Conservation (phyloP, 92 coral and sea anemone genomes). For the Heliopora coerulea region DNA sequence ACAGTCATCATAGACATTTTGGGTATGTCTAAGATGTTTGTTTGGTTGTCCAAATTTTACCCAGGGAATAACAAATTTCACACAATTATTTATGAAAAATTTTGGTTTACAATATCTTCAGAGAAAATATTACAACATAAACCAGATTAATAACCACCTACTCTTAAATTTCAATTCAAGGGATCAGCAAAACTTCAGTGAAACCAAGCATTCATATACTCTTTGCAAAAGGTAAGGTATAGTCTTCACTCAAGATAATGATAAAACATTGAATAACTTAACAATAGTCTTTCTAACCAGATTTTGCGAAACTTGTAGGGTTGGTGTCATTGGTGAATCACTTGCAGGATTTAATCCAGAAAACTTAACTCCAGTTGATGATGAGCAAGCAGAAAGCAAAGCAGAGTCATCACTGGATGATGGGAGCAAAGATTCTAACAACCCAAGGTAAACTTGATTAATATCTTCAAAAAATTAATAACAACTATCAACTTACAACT, state of each 20-base stretch:
- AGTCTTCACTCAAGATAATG: too few species aligned
- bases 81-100: too few species aligned
- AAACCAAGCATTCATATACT: constrained; percentile 1
- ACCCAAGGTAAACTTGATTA: neutral
- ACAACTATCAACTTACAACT: too few species aligned
- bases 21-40: too few species aligned
- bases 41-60: too few species aligned
- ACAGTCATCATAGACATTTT: too few species aligned
- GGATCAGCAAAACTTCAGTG: neutral
- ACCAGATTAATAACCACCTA: too few species aligned
- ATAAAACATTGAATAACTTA: too few species aligned
- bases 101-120: too few species aligned
- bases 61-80: too few species aligned
- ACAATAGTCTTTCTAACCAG: neutral
- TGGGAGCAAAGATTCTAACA: neutral
- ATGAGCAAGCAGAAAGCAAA: constrained; percentile 67
- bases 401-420: neutral
- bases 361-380: constrained; percentile 87
- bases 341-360: constrained; percentile 86
- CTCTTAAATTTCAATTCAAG: neutral
- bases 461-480: too few species aligned
- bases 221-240: constrained; percentile 11
- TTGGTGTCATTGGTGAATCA: constrained; percentile 96
- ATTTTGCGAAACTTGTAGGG: constrained; percentile 44
- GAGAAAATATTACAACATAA: too few species aligned